phyloP scores from a whole-genome alignment of 2,797 vertebrate species.

The Pipistrellus pipistrellus region DNA sequence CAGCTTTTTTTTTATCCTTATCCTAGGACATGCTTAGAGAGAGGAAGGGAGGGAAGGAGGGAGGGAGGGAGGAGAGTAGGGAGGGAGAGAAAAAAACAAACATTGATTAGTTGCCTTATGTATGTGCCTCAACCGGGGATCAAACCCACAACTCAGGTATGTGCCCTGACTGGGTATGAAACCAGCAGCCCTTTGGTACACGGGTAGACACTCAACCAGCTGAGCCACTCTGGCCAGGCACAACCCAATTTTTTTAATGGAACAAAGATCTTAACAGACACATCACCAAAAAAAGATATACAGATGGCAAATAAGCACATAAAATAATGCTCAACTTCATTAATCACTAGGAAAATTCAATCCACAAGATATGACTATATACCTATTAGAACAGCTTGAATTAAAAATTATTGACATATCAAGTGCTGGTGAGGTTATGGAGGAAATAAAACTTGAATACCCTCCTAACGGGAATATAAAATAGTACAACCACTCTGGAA shows the following conservation, averaged over 20 bases:
- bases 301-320: background rate
- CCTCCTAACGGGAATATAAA: background rate
- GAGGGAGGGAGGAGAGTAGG: too few relatives aligned
- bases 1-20: background rate
- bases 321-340: slow-evolving; percentile 17
- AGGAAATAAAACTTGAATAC: background rate
- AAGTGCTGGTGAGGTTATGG: background rate
- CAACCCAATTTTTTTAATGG: background rate
- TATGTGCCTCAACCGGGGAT: background rate
- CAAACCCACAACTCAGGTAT: background rate
- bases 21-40: background rate
- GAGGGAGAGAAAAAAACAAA: background rate
- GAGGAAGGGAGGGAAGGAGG: background rate
- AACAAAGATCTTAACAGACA: background rate
- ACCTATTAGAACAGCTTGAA: slow-evolving; percentile 1
- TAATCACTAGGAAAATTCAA: slow-evolving; percentile 23
- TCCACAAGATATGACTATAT: background rate
- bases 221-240: background rate
- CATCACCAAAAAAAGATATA: slow-evolving; percentile 2
- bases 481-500: background rate
- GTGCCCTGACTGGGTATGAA: background rate
- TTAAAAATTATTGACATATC: background rate
- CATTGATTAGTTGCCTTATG: background rate
- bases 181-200: background rate
- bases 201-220: background rate